A percentile compares a stretch with the other conserved stretches of the same genome.
Evolutionary conservation across 2,797 vertebrate genomes (phyloP).

Genomic region (Pygocentrus nattereri): DNA sequence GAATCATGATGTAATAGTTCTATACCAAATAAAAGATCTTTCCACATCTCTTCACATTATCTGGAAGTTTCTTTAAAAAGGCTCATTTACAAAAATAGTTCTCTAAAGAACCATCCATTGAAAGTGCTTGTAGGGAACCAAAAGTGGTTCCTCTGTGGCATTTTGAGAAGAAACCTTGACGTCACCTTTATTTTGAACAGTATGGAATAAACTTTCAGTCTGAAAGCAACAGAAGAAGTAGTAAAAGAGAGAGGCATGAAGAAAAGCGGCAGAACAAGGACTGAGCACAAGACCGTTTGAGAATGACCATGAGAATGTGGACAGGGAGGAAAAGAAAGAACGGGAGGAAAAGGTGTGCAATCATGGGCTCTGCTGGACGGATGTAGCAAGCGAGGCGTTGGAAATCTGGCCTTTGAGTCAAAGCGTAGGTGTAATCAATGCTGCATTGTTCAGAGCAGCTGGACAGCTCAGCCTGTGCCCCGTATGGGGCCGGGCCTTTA

Average conservation of each 20-base stretch:
- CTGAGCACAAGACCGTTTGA: background rate
- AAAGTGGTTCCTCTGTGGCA: background rate
- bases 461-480: slow-evolving; percentile 64
- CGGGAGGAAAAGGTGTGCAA: slow-evolving; percentile 46
- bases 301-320: slow-evolving; percentile 5
- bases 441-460: slow-evolving; percentile 79
- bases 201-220: background rate
- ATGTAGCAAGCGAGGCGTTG: slow-evolving; percentile 52
- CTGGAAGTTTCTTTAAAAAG: too few relatives aligned
- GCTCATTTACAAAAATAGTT: background rate
- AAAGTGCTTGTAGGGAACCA: background rate
- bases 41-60: too few relatives aligned
- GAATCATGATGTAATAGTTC: too few relatives aligned
- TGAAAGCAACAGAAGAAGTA: slow-evolving; percentile 42
- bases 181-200: background rate
- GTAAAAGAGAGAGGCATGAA: slow-evolving; percentile 37
- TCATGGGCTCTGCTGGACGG: slow-evolving; percentile 45
- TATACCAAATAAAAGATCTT: too few relatives aligned
- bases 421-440: slow-evolving; percentile 79
- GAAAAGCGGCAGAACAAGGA: background rate
- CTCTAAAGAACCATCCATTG: background rate
- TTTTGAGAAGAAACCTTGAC: background rate
- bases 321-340: slow-evolving; percentile 16
- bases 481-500: slow-evolving; percentile 51
- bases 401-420: slow-evolving; percentile 55